A percentile compares a stretch with the other conserved stretches of the same genome.
phyloP scores from a whole-genome alignment of 2,888 invertebrate genomes.

The Polia nebulosa region DNA sequence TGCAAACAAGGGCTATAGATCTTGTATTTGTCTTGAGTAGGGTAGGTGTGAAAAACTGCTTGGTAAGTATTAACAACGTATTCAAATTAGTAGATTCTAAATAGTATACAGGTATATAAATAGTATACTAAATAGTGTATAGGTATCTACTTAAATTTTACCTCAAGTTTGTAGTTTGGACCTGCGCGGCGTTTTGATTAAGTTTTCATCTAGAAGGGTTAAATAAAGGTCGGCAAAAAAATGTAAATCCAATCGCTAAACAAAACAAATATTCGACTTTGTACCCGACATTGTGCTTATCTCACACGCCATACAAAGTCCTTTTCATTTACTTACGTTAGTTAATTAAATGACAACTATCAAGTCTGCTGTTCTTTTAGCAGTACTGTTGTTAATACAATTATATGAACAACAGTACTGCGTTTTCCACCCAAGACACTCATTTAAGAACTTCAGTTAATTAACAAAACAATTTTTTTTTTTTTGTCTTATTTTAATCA shows the following conservation, averaged over 20 bases:
- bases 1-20: conserved; percentile 19
- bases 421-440: neutral
- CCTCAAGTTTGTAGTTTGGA: neutral
- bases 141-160: no score
- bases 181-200: conserved; percentile 4
- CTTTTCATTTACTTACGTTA: neutral
- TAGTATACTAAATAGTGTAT: neutral
- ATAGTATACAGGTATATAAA: neutral
- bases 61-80: neutral
- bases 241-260: neutral
- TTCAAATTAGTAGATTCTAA: neutral
- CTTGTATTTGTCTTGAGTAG: conserved; percentile 3
- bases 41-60: neutral
- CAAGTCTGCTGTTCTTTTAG: no score
- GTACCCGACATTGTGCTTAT: neutral
- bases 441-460: neutral
- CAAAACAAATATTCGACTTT: conserved; percentile 13
- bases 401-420: neutral
- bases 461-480: no score
- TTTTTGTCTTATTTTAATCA: conserved; percentile 6
- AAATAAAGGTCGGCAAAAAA: neutral
- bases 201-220: neutral
- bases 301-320: conserved; percentile 1
- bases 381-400: no score
- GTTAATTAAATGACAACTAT: no score